Conservation (phyloP, 2,113 vertebrate species). For the Callorhinus ursinus region DNA sequence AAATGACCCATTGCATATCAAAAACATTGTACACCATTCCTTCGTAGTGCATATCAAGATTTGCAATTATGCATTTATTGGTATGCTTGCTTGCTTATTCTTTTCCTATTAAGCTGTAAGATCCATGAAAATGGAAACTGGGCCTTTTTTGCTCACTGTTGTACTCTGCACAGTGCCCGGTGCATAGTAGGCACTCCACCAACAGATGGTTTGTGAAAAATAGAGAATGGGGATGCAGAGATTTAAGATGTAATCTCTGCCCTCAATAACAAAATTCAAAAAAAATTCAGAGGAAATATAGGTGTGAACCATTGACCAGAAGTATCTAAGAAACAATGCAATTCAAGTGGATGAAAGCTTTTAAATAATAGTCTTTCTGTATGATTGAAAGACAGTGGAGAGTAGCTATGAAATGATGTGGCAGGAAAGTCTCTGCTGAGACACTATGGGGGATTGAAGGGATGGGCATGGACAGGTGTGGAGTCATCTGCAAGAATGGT, state of each 20-base stretch:
- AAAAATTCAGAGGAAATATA: constrained; percentile 27
- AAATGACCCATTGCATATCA: background rate
- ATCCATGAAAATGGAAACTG: background rate
- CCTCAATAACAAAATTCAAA: background rate
- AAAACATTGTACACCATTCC: background rate
- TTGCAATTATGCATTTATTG: background rate
- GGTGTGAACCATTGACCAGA: background rate
- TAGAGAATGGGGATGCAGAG: background rate
- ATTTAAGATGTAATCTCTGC: background rate
- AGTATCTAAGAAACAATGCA: background rate
- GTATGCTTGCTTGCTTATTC: background rate
- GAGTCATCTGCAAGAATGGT: background rate
- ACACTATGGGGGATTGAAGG: background rate
- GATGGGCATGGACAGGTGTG: no score
- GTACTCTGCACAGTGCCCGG: background rate
- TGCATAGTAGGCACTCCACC: background rate
- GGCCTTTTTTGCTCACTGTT: background rate
- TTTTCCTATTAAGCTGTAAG: background rate
- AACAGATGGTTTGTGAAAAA: background rate
- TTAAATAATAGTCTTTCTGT: background rate
- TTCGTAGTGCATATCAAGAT: background rate
- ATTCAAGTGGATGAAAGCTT: background rate
- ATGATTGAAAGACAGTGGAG: background rate
- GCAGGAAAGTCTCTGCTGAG: constrained; percentile 4
- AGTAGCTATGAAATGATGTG: background rate